Percentiles rank a stretch among this genome's conserved stretches.
Evolutionary conservation across 1,140 invertebrate species (phyloP).

Genomic region (Bombus pascuorum): DNA sequence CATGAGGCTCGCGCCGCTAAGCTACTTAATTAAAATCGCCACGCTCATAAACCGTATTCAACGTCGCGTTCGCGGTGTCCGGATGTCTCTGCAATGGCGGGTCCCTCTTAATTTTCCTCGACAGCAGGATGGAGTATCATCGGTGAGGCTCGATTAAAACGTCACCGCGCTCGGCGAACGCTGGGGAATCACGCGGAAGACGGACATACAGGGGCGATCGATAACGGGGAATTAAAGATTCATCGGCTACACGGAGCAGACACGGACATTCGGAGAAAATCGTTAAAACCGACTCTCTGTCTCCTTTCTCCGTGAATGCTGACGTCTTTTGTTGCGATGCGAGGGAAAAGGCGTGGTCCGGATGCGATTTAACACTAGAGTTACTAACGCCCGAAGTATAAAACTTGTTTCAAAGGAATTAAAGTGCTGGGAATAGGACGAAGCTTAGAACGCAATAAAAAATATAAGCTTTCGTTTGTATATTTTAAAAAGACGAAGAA

Average conservation of each 20-base stretch:
- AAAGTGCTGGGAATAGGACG: no score
- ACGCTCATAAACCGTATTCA: conserved; percentile 17
- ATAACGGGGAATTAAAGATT: conserved; percentile 65
- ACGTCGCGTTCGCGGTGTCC: neutral
- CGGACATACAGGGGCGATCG: conserved; percentile 36
- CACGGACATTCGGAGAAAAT: conserved; percentile 55
- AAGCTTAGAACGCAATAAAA: no score
- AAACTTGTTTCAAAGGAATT: no score
- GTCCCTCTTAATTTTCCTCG: conserved; percentile 56
- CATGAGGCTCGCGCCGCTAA: no score
- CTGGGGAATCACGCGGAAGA: conserved; percentile 32
- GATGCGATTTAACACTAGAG: neutral
- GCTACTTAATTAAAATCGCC: conserved; percentile 45
- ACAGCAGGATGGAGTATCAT: conserved; percentile 34
- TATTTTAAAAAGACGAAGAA: no score
- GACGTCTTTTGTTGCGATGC: conserved; percentile 25
- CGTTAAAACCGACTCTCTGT: conserved; percentile 47
- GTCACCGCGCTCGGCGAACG: conserved; percentile 10
- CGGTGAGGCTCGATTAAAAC: conserved; percentile 42
- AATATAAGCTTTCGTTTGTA: no score
- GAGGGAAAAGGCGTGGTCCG: conserved; percentile 13
- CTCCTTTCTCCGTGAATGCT: neutral
- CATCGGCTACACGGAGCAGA: conserved; percentile 40
- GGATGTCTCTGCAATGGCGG: neutral
- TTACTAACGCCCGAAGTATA: no score